Conservation (phyloP, 2,888 invertebrate genomes). For the Gymnoscelis rufifasciata region DNA sequence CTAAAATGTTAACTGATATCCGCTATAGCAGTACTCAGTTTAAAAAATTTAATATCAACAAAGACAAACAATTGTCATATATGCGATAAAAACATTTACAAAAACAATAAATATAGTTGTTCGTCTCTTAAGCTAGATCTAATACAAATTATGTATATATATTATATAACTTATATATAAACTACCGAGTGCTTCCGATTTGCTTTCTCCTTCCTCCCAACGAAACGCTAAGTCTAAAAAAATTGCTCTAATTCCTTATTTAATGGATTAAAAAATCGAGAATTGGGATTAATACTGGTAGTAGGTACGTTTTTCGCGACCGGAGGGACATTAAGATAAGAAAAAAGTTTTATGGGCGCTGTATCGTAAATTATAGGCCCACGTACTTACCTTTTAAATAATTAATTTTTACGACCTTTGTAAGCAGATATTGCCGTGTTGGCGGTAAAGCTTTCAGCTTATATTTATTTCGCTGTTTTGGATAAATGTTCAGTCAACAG, state of each 20-base stretch:
- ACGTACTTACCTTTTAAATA: conserved; percentile 13
- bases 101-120: too few species aligned
- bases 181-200: too few species aligned
- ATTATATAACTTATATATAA: too few species aligned
- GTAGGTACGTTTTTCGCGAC: conserved; percentile 7
- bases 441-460: background rate
- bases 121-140: too few species aligned
- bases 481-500: background rate
- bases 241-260: background rate
- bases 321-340: conserved; percentile 14
- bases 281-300: conserved; percentile 4
- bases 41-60: too few species aligned
- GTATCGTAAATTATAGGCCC: conserved; percentile 14
- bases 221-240: too few species aligned
- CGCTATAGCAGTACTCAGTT: too few species aligned
- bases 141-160: too few species aligned
- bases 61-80: too few species aligned
- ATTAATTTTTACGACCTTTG: conserved; percentile 11
- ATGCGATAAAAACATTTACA: too few species aligned
- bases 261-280: conserved; percentile 10
- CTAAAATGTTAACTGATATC: too few species aligned
- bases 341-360: conserved; percentile 14
- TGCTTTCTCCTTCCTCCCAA: too few species aligned
- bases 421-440: conserved; percentile 11
- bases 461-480: background rate